Evolutionary conservation across 2,797 vertebrate species (phyloP).

Genomic region (Premnoplex brunnescens): DNA sequence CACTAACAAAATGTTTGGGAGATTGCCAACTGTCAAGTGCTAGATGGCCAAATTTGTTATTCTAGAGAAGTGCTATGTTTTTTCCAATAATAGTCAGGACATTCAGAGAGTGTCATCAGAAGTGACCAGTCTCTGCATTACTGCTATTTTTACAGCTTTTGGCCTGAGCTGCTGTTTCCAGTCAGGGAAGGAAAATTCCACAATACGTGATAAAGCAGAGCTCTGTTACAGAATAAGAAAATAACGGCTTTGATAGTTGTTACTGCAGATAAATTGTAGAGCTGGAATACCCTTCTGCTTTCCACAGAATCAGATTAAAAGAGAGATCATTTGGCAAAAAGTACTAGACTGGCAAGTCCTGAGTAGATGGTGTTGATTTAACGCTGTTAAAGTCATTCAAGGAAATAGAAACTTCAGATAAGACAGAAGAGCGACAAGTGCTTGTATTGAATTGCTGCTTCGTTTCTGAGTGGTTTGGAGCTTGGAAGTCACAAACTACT

Average conservation of each 20-base stretch:
- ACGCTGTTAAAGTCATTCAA: conserved; percentile 28
- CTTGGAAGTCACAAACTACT: background rate
- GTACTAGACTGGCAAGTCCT: background rate
- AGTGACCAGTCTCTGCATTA: background rate
- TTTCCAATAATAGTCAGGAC: background rate
- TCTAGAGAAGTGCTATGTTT: background rate
- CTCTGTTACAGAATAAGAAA: conserved; percentile 10
- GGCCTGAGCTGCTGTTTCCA: background rate
- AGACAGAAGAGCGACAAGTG: background rate
- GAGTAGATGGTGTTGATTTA: conserved; percentile 47
- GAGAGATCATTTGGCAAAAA: conserved; percentile 40
- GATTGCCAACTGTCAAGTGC: background rate
- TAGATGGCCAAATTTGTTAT: background rate
- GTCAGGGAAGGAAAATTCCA: conserved; percentile 23
- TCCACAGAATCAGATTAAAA: conserved; percentile 46
- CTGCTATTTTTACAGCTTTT: background rate
- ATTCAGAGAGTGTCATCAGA: background rate
- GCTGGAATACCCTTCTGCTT: background rate
- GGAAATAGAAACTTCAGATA: conserved; percentile 46
- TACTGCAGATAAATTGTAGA: conserved; percentile 10
- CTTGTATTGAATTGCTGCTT: conserved; percentile 38
- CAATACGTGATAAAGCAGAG: background rate
- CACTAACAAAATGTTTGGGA: background rate
- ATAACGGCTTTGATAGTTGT: conserved; percentile 9
- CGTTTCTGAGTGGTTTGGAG: conserved; percentile 21